These are phyloP conservation scores for Pteria penguin DNA, from an alignment of 2,888 invertebrate genomes.

Conservation along the genomic window DNA sequence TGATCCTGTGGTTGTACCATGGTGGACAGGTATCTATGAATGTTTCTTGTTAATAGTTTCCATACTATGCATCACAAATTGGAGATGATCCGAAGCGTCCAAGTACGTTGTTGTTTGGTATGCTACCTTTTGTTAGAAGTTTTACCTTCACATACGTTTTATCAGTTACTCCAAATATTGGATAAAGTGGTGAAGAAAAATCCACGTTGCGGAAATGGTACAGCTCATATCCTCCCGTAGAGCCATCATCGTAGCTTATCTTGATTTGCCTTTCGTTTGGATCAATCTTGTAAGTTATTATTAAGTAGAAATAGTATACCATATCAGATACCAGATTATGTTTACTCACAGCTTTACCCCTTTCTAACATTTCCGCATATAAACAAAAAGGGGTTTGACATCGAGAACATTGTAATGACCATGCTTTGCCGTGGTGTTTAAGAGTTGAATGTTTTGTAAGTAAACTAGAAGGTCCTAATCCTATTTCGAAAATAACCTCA, in stretches of 20 bases:
- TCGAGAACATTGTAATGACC: neutral
- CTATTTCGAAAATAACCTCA: neutral
- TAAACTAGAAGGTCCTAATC: neutral
- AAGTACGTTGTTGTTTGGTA: neutral
- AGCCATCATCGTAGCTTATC: neutral
- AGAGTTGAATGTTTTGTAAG: neutral
- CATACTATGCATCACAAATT: neutral
- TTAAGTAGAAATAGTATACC: neutral
- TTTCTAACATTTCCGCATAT: neutral
- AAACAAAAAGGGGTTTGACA: neutral
- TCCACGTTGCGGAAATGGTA: neutral
- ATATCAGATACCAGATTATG: neutral
- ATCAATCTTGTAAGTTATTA: neutral
- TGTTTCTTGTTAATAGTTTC: too few relatives aligned
- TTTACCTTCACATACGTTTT: neutral
- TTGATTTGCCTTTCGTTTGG: neutral
- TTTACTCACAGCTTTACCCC: neutral
- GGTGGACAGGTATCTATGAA: too few relatives aligned
- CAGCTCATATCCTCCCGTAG: neutral
- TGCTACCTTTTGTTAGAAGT: neutral
- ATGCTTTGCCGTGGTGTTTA: neutral
- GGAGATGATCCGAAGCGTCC: neutral
- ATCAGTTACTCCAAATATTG: constrained; percentile 7
- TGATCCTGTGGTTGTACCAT: too few relatives aligned
- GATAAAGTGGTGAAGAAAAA: neutral